Conservation (phyloP, 2,888 invertebrate species). For the Eupithecia abbreviata region DNA sequence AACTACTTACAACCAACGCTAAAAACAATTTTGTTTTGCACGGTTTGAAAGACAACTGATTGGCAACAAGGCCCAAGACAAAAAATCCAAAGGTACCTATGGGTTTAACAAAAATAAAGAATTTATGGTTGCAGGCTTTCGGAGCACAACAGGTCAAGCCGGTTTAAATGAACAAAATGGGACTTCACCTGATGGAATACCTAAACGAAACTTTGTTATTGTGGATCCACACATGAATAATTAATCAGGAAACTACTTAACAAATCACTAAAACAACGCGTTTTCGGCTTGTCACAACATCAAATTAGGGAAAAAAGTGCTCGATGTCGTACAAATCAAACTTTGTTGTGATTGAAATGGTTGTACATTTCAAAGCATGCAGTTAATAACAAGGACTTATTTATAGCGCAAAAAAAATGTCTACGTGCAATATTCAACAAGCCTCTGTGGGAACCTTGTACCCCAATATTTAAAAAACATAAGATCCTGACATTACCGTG, state of each 20-base stretch:
- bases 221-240: neutral
- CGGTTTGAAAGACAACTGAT: neutral
- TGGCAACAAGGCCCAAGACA: neutral
- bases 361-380: too few relatives aligned
- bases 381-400: too few relatives aligned
- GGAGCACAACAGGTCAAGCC: neutral
- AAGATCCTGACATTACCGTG: too few relatives aligned
- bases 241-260: neutral
- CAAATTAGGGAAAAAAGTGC: neutral
- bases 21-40: conserved; percentile 9
- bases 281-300: neutral
- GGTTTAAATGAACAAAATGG: neutral
- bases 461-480: too few relatives aligned
- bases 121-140: neutral
- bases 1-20: neutral
- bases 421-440: too few relatives aligned
- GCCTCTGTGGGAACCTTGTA: too few relatives aligned
- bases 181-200: neutral
- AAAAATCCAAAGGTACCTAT: neutral
- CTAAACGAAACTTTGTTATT: neutral
- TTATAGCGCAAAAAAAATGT: too few relatives aligned
- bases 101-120: neutral
- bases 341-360: too few relatives aligned
- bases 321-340: neutral
- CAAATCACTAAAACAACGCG: neutral